Conservation (phyloP, 2,888 invertebrate species). For the Ellobium chinense region DNA sequence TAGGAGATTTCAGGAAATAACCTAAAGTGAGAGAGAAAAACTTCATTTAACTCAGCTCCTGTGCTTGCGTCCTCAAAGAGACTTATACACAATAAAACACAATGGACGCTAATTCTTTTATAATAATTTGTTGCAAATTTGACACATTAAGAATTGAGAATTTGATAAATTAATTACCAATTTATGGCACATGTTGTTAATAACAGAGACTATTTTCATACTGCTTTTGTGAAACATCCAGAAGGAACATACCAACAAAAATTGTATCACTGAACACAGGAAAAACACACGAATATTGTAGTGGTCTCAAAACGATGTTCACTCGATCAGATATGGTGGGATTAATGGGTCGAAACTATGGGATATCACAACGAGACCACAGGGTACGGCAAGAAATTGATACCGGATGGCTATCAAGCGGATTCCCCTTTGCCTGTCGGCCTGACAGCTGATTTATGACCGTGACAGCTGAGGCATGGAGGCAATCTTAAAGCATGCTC, state of each 20-base stretch:
- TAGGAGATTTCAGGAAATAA: background rate
- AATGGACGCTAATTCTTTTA: background rate
- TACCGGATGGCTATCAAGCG: background rate
- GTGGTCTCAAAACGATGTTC: background rate
- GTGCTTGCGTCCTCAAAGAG: background rate
- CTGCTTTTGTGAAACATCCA: background rate
- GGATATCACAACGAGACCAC: background rate
- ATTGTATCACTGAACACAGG: background rate
- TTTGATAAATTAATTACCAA: background rate
- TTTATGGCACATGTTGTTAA: background rate
- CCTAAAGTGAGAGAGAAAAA: background rate
- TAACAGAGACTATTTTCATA: background rate
- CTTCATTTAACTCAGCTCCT: background rate
- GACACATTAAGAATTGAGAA: background rate
- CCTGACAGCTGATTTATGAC: background rate
- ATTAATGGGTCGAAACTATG: background rate
- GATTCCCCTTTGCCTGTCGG: background rate
- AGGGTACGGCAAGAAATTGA: background rate
- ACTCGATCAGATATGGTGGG: background rate
- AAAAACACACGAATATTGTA: background rate
- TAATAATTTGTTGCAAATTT: background rate
- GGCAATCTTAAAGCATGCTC: background rate
- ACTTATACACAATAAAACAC: background rate
- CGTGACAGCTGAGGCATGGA: too few relatives aligned
- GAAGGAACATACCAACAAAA: background rate